Conservation (phyloP, 2,888 invertebrate species). For the Meganola albula region DNA sequence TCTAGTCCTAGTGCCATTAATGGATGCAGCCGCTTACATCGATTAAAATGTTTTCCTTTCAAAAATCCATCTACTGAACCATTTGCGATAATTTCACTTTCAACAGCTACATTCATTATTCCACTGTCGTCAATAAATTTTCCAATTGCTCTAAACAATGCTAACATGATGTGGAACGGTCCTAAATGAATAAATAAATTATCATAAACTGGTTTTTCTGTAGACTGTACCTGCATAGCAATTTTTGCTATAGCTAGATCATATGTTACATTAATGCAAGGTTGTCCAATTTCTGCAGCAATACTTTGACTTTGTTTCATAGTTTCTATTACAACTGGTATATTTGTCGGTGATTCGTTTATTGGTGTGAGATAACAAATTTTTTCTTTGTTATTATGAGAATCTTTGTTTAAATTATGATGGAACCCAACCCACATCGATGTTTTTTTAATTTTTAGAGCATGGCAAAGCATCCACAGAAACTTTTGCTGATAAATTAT, state of each 20-base stretch:
- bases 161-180: not conserved
- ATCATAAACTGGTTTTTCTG: not conserved
- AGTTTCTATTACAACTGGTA: slow-evolving; percentile 1
- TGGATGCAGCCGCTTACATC: slow-evolving; percentile 39
- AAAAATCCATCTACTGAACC: slow-evolving; percentile 10
- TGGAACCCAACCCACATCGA: too few species aligned
- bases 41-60: slow-evolving; percentile 40
- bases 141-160: not conserved
- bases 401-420: too few species aligned
- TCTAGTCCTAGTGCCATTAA: slow-evolving; percentile 29
- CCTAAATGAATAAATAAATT: not conserved
- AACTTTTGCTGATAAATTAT: too few species aligned
- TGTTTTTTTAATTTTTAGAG: too few species aligned
- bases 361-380: slow-evolving; percentile 1
- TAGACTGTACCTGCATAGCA: not conserved
- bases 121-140: not conserved
- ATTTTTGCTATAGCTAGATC: slow-evolving; percentile 5
- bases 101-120: not conserved
- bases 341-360: slow-evolving; percentile 9
- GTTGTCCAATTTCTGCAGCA: slow-evolving; percentile 1
- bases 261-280: slow-evolving; percentile 1
- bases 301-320: not conserved
- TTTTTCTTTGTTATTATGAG: not conserved
- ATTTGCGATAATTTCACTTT: not conserved
- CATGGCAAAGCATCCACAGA: too few species aligned